A percentile compares a stretch with the other conserved stretches of the same genome.
Conservation (phyloP, 2,113 vertebrate genomes). For the Equus przewalskii region DNA sequence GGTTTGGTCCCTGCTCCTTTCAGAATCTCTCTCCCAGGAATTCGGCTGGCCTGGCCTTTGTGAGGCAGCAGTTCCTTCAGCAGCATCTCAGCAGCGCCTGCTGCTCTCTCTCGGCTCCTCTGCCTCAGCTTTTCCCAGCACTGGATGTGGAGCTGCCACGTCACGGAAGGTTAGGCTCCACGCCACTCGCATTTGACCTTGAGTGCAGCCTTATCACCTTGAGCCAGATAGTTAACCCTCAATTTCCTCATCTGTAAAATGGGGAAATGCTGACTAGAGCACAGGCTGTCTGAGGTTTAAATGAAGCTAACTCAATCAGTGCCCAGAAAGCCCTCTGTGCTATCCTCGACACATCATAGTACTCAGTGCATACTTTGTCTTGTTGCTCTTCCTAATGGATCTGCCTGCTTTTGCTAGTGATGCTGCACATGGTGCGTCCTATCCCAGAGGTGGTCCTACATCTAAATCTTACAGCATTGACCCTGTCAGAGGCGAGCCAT, state of each 20-base stretch:
- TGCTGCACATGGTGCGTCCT: accelerated
- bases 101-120: no score
- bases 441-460: background rate
- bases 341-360: accelerated
- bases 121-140: no score
- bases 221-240: background rate
- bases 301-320: no score
- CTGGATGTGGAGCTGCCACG: no score
- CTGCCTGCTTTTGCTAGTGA: accelerated
- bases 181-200: background rate
- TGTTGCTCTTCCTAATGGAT: accelerated
- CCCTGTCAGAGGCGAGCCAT: background rate
- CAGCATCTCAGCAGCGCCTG: no score
- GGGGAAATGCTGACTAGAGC: accelerated
- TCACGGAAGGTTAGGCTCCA: background rate
- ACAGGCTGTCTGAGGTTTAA: background rate
- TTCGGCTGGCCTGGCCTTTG: accelerated
- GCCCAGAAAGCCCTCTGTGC: accelerated
- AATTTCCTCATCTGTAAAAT: background rate
- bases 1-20: accelerated
- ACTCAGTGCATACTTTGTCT: accelerated
- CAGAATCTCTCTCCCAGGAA: background rate
- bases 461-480: background rate
- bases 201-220: background rate
- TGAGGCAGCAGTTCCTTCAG: no score